Percentiles rank a stretch among this genome's conserved stretches.
Conservation (phyloP, 2,888 invertebrate species). For the Halictus ligatus region DNA sequence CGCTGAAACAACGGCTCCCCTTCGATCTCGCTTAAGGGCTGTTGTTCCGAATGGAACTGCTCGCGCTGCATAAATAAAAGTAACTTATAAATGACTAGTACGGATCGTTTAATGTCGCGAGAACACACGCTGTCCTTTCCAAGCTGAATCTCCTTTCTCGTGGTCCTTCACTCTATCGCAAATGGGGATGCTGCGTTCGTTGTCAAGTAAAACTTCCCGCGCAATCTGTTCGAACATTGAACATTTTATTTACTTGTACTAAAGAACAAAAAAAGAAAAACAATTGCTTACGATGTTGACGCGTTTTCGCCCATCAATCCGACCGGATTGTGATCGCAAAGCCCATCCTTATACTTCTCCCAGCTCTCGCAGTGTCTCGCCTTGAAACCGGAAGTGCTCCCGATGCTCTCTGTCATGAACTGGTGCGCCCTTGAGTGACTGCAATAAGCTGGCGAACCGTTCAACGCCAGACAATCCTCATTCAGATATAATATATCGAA, state of each 20-base stretch:
- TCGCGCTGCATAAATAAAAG: slow-evolving; percentile 65
- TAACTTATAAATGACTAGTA: slow-evolving; percentile 79
- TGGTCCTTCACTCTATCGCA: slow-evolving; percentile 68
- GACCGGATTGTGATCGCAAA: slow-evolving; percentile 74
- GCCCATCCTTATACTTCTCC: slow-evolving; percentile 74
- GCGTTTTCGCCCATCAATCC: slow-evolving; percentile 78
- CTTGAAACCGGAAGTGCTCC: slow-evolving; percentile 75
- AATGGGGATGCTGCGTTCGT: slow-evolving; percentile 79
- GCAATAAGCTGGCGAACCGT: slow-evolving; percentile 70
- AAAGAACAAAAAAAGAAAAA: background rate
- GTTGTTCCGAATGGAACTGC: slow-evolving; percentile 16
- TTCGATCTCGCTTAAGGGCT: slow-evolving; percentile 13
- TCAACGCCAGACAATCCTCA: background rate
- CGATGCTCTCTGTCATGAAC: slow-evolving; percentile 77
- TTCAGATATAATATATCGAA: background rate
- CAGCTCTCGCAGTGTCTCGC: slow-evolving; percentile 74
- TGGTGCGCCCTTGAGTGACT: slow-evolving; percentile 78
- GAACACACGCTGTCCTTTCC: slow-evolving; percentile 36
- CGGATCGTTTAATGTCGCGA: slow-evolving; percentile 69
- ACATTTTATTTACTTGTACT: background rate
- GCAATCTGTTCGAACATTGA: slow-evolving; percentile 64
- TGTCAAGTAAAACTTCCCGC: slow-evolving; percentile 77
- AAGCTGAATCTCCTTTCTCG: slow-evolving; percentile 29
- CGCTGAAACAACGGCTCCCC: slow-evolving; percentile 21
- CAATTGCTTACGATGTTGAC: slow-evolving; percentile 74